Conservation (phyloP, 2,113 vertebrate species). For the Agelaius phoeniceus region DNA sequence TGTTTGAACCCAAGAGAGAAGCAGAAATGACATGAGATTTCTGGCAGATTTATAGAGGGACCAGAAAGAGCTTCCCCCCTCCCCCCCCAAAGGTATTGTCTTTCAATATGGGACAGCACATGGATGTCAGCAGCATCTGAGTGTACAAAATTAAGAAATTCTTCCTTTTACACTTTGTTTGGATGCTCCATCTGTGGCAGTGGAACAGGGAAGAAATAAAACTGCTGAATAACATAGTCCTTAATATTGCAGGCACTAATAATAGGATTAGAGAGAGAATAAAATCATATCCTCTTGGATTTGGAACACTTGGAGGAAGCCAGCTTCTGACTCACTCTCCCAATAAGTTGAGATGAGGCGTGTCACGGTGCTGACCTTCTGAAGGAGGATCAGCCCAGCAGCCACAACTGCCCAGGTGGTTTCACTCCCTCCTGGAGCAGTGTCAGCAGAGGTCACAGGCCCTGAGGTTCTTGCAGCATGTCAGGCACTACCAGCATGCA, state of each 20-base stretch:
- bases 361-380: neutral
- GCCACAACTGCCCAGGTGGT: neutral
- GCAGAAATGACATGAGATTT: neutral
- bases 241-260: slow-evolving; percentile 12
- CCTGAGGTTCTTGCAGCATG: neutral
- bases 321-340: neutral
- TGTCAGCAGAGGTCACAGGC: neutral
- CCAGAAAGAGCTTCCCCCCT: neutral
- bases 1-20: rapidly evolving
- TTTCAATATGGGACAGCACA: neutral
- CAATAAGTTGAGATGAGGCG: neutral
- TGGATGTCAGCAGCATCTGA: neutral
- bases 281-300: slow-evolving; percentile 19
- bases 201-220: neutral
- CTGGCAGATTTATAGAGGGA: neutral
- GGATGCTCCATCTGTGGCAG: neutral
- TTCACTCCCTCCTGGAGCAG: neutral
- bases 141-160: neutral
- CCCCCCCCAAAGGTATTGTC: rapidly evolving
- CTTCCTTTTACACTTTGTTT: neutral
- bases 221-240: slow-evolving; percentile 30
- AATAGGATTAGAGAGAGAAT: slow-evolving; percentile 12
- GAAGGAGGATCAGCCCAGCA: neutral
- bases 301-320: slow-evolving; percentile 19
- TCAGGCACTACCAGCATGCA: neutral